Percentiles rank a stretch among this genome's conserved stretches.
Evolutionary conservation across 2,797 vertebrate species (phyloP).

Genomic region (Acrossocheilus fasciatus): DNA sequence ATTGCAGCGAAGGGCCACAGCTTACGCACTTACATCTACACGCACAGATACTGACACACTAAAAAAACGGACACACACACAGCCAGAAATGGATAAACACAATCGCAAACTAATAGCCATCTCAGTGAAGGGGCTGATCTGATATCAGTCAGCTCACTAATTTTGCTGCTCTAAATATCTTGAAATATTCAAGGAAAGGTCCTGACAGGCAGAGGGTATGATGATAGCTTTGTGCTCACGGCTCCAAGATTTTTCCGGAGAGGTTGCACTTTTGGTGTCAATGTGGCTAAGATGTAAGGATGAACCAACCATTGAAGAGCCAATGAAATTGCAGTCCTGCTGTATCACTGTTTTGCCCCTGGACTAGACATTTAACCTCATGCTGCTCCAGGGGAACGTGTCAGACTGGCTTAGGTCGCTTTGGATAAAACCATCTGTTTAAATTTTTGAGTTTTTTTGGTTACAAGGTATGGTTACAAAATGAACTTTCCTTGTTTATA

Average conservation of each 20-base stretch:
- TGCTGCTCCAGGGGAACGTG: conserved; percentile 5
- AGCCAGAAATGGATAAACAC: background rate
- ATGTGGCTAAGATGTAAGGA: conserved; percentile 3
- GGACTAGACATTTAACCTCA: conserved; percentile 30
- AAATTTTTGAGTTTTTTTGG: background rate
- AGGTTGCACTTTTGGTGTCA: conserved; percentile 43
- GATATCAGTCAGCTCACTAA: conserved; percentile 18
- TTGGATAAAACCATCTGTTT: conserved; percentile 28
- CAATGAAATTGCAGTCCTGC: conserved; percentile 30
- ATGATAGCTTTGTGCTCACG: conserved; percentile 34
- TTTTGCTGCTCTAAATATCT: conserved; percentile 31
- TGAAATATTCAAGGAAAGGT: conserved; percentile 19
- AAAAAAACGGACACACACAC: background rate
- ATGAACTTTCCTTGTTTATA: background rate
- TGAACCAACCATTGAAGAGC: conserved; percentile 16
- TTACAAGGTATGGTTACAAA: conserved; percentile 2
- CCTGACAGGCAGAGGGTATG: conserved; percentile 36
- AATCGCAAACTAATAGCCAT: background rate
- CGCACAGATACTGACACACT: background rate
- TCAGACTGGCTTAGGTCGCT: conserved; percentile 1
- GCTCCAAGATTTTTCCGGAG: conserved; percentile 37
- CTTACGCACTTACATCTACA: background rate
- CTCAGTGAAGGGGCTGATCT: background rate
- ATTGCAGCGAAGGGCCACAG: conserved; percentile 9
- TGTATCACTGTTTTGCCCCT: conserved; percentile 13